A percentile compares a stretch with the other conserved stretches of the same genome.
Conservation (phyloP, 64 coral and sea anemone genomes). For the Exaiptasia diaphana region DNA sequence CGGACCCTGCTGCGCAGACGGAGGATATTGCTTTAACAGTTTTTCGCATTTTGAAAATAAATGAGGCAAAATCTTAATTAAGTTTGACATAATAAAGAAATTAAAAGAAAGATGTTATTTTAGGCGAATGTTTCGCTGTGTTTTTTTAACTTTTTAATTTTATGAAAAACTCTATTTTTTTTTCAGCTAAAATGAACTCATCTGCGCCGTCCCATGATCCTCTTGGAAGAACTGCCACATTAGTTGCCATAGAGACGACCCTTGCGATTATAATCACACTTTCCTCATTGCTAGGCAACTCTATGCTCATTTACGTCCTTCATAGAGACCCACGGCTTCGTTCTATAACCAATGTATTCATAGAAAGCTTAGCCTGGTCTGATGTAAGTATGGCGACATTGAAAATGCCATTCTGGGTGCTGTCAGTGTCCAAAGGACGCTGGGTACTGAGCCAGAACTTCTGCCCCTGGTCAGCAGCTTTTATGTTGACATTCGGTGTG, state of each 20-base stretch:
- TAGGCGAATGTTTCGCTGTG: no score
- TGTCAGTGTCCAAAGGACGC: slow-evolving; percentile 1
- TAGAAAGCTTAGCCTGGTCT: slow-evolving; percentile 39
- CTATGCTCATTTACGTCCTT: slow-evolving; percentile 40
- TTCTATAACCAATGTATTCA: slow-evolving; percentile 42
- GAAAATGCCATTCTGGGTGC: slow-evolving; percentile 54
- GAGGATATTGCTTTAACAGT: no score
- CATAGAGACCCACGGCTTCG: slow-evolving; percentile 12
- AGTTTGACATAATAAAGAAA: no score
- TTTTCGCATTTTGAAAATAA: no score
- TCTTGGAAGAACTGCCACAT: background rate
- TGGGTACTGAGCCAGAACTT: slow-evolving; percentile 15
- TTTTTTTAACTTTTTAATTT: no score
- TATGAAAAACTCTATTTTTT: no score
- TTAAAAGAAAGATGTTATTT: no score
- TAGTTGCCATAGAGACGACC: slow-evolving; percentile 22
- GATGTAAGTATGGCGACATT: slow-evolving; percentile 42
- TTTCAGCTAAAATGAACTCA: no score
- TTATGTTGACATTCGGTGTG: slow-evolving; percentile 18
- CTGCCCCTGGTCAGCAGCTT: background rate
- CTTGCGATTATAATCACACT: slow-evolving; percentile 3
- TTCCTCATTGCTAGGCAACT: slow-evolving; percentile 22
- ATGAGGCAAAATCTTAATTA: no score
- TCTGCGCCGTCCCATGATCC: no score
- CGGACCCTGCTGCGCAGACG: no score